Evolutionary conservation across 2,888 invertebrate species (phyloP), one percentile per base, ranked within the genome.

Genomic region (Ichneumoninae sp.): DNA sequence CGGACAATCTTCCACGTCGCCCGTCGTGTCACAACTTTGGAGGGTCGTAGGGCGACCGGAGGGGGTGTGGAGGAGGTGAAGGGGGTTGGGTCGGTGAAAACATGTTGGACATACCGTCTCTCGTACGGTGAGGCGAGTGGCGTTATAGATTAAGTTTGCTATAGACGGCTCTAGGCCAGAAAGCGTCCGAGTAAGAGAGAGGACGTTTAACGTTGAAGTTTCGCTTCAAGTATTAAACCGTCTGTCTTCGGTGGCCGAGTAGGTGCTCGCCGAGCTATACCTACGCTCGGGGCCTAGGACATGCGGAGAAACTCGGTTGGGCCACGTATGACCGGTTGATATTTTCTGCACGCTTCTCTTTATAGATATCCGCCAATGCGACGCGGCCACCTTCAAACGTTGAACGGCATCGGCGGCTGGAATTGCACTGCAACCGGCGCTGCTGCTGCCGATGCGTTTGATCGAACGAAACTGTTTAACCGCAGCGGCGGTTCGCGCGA

Each of bases 251-350:
- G 62, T n/a, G 62, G 50, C 74, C n/a, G n/a, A 33, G 30, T 19
- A 19, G n/a, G 66, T 54, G 76, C 75, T 75, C 66, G 36, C 22
- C 33, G 33, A 66, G 66, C 66, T 75, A 75, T 75, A 75, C 22
- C 50, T 7, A 66, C n/a, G 22, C 52, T 22, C 19, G 62, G 26
- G 60, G 75, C n/a, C 40, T 62, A 68, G 82, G 87, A 89, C 87
- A 89, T 92, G 91, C 92, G 93, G 93, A 90, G 90, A 89, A 89
- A 91, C 90, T 89, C 90, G 92, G 92, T 93, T 93, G 93, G 93
- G 93, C 93, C 93, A 93, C 93, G 93, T 93, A 93, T 91, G 89
- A 68, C 75, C 85, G 62, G 75, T 68, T 86, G 72, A 83, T 82
- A 86, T 84, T 86, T 85, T 78, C 78, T 74, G 72, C 83, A 83